Conservation (phyloP, 2,888 invertebrate species). For the Teleiodes luculella region DNA sequence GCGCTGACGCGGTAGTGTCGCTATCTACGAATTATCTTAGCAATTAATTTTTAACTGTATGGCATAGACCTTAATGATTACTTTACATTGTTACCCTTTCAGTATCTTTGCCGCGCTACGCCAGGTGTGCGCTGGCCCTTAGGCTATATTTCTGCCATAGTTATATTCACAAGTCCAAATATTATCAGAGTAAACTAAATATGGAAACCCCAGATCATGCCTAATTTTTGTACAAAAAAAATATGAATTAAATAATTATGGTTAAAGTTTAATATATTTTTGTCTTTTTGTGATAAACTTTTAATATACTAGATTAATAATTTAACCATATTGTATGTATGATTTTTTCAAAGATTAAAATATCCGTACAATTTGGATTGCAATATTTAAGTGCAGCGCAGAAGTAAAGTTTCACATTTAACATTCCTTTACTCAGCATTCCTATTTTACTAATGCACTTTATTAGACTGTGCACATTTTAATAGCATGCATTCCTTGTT, state of each 20-base stretch:
- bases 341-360: no score
- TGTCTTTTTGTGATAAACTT: no score
- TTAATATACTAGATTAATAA: no score
- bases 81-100: no score
- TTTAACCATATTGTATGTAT: no score
- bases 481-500: background rate
- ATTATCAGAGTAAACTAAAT: background rate
- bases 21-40: no score
- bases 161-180: background rate
- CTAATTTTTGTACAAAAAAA: background rate
- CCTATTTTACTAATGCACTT: background rate
- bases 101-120: no score
- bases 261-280: no score
- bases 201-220: conserved; percentile 5
- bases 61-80: no score
- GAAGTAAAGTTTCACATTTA: background rate
- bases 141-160: conserved; percentile 47
- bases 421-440: background rate
- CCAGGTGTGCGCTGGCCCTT: no score
- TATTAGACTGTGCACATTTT: background rate
- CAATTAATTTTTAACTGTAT: no score
- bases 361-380: background rate
- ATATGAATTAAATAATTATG: background rate
- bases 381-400: background rate
- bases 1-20: no score